Evolutionary conservation across 1,140 invertebrate genomes (phyloP).

Genomic region (Papilio polyxenes): DNA sequence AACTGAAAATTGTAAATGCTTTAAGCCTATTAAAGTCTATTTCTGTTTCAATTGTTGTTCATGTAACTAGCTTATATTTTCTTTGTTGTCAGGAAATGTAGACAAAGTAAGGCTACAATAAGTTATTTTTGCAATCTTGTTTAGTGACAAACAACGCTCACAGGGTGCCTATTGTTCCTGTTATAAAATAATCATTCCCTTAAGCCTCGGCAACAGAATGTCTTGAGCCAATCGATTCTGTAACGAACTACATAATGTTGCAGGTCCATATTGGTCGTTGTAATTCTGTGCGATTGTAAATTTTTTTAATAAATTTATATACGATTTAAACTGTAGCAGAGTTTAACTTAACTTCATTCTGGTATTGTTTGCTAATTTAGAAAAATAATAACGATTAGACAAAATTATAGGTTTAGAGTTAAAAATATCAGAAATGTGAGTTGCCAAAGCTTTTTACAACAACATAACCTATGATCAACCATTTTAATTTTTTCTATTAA

Average conservation of each 20-base stretch:
- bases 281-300: neutral
- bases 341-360: too few species aligned
- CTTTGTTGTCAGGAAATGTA: neutral
- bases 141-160: constrained; percentile 4
- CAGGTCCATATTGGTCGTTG: constrained; percentile 23
- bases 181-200: constrained; percentile 50
- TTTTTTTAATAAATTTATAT: too few species aligned
- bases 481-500: too few species aligned
- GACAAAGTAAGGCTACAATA: neutral
- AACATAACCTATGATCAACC: too few species aligned
- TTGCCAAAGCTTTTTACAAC: too few species aligned
- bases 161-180: constrained; percentile 38
- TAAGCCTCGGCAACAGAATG: constrained; percentile 38
- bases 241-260: constrained; percentile 28
- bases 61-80: neutral
- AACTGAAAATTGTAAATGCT: too few species aligned
- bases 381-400: too few species aligned
- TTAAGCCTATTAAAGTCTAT: too few species aligned
- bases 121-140: constrained; percentile 30
- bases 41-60: neutral
- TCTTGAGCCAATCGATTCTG: constrained; percentile 41
- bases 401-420: too few species aligned
- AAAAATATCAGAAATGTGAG: too few species aligned
- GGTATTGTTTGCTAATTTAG: too few species aligned
- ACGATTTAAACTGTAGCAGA: too few species aligned